These are phyloP conservation scores for Mastomys natalensis DNA, from an alignment of 2,113 vertebrate species.

Conservation along the genomic window DNA sequence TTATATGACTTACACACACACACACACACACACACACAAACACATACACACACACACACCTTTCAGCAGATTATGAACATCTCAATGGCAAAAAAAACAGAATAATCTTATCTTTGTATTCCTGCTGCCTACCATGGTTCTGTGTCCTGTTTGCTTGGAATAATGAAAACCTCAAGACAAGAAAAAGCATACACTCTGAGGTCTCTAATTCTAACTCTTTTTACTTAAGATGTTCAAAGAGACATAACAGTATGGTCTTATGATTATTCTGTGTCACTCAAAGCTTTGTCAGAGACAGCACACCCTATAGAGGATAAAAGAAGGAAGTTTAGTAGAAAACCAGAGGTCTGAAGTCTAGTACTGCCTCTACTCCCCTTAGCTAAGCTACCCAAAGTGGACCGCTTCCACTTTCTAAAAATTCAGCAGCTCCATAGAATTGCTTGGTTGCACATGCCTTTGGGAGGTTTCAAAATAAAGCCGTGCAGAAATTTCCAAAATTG, in stretches of 20 bases:
- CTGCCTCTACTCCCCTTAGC: background rate
- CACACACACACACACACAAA: background rate
- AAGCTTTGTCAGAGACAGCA: background rate
- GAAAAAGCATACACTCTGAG: background rate
- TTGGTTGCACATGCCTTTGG: background rate
- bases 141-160: background rate
- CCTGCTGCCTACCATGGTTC: background rate
- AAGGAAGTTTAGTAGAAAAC: background rate
- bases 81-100: background rate
- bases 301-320: background rate
- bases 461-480: too few relatives aligned
- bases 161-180: background rate
- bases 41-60: too few relatives aligned
- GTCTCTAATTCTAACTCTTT: background rate
- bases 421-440: background rate
- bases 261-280: background rate
- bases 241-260: background rate
- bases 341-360: background rate
- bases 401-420: background rate
- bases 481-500: background rate
- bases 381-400: accelerated
- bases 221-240: slow-evolving; percentile 49
- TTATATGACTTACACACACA: background rate
- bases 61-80: too few relatives aligned
- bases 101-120: background rate